Conservation (phyloP, 2,797 vertebrate species). For the Hypotaenidia okinawae region DNA sequence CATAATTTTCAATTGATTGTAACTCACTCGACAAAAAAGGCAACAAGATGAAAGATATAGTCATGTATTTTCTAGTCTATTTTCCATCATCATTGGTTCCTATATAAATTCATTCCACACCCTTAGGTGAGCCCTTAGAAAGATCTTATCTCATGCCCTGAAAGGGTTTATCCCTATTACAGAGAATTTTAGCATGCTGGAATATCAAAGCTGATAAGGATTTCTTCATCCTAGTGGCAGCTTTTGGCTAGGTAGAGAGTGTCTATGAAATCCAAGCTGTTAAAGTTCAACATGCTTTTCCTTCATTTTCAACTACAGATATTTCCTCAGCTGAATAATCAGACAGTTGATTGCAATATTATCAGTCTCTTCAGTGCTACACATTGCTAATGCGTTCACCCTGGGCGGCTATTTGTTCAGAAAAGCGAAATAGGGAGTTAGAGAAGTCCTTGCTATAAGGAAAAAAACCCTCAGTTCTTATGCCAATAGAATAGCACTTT, state of each 20-base stretch:
- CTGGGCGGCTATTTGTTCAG: neutral
- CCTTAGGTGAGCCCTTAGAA: neutral
- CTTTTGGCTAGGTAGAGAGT: neutral
- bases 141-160: neutral
- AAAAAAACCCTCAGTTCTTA: neutral
- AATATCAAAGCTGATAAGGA: neutral
- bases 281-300: neutral
- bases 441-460: neutral
- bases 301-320: neutral
- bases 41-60: neutral
- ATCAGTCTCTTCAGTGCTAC: neutral
- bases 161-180: neutral
- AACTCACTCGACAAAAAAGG: neutral
- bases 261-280: neutral
- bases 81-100: neutral
- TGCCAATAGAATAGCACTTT: neutral
- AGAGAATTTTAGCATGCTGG: neutral
- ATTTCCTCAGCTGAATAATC: neutral
- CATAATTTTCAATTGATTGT: neutral
- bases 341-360: neutral
- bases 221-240: neutral
- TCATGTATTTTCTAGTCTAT: neutral
- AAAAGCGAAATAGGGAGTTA: neutral
- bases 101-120: neutral
- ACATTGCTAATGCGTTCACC: neutral